Base-by-base conservation (phyloP, 2,888 invertebrate species). In the Trichacis sp. region DNA sequence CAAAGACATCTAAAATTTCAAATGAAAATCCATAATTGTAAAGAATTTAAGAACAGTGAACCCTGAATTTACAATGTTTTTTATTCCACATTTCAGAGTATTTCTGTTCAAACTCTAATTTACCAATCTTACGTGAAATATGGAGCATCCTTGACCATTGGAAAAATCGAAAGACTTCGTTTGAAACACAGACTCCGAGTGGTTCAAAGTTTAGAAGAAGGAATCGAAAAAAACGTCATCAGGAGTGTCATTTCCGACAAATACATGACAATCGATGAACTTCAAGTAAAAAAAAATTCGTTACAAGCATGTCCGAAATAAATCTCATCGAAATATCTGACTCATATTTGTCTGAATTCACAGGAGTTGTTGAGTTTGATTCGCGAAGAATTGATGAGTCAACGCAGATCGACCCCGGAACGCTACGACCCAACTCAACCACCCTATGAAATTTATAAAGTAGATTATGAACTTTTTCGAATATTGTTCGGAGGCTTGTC, bases 181-280 rank as follows among this genome's bases (percentile, higher is more conserved):
- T 88, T 98, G 64, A 96, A 96, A 79, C 96, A 98, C 83, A 88
- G 98, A 11, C 87, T 98, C 24, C 88, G 92, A 70, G 98, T 98
- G 0, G 97, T 99, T 29, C 93, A 97, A 75, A 93, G 92, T 74
- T 87, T 98, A 59, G 98, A 98, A 81, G 95, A 97, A 80, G 95
- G 93, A 62, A 89, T 92, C 19, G 94, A 93, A 77, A 89, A 90
- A 78, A 97, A 96, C 78, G 93, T 97, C 2, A 88, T 98, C n/a
- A 88, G 97, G 67, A 94, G 93, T 74, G 90, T 98, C 59, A 86
- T 89, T 43, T 87, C 88, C 48, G 93, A 94, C 79, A 89, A 89
- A 43, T 88, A 89, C 75, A 88, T 93, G 77, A 88, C 88, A 0
- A 82, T 86, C 0, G 87, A 88, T 63, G 93, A 93, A 76, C 78